Evolutionary conservation across 2,797 vertebrate genomes (phyloP), one percentile per base, ranked within the genome.

Genomic region (Diglossa cyanea): DNA sequence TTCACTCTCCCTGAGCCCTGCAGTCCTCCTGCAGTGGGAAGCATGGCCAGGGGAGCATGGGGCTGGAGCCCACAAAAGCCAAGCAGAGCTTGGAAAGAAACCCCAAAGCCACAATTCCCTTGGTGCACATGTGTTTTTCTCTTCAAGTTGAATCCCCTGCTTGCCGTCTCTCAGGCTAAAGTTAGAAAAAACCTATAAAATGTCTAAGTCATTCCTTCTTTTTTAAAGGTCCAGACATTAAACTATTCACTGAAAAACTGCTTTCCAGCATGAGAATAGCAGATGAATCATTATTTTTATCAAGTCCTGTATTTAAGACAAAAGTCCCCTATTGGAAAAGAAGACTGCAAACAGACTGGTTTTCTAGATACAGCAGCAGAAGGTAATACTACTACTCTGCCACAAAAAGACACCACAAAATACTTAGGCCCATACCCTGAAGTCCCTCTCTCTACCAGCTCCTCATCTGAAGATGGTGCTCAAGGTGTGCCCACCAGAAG

Each of bases 231-330:
- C 91, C 67, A 91, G 88, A 77, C 81, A 82, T 82, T 86, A 92
- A 97, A 73, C 53, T 80, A 37, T 72, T 77, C 45, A 67, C 54
- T 0, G 5, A 95, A 91, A 37, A 74, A 95, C 88, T 70, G 42
- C 30, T 87, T 85, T 93, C 50, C 57, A 20, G 25, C 2, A 0
- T 44, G 30, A 88, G 67, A 83, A 93, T 18, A 86, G 60, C 40
- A 91, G 51, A 92, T 85, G 55, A 89, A 87, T 78, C n/a, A 55
- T 80, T 95, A 86, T 73, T 90, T 95, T 90, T 88, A 88, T 93
- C 73, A 90, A 48, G 75, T 76, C 86, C 54, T 86, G 44, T 70
- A 81, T 45, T 94, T 86, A 81, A 85, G 48, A 57, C 17, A 63
- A 68, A 94, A 88, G 53, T 42, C 11, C 14, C 18, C 47, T 44